These are phyloP conservation scores for Trypoxylon attenuatum DNA, from an alignment of 2,888 invertebrate species.

Conservation along the genomic window DNA sequence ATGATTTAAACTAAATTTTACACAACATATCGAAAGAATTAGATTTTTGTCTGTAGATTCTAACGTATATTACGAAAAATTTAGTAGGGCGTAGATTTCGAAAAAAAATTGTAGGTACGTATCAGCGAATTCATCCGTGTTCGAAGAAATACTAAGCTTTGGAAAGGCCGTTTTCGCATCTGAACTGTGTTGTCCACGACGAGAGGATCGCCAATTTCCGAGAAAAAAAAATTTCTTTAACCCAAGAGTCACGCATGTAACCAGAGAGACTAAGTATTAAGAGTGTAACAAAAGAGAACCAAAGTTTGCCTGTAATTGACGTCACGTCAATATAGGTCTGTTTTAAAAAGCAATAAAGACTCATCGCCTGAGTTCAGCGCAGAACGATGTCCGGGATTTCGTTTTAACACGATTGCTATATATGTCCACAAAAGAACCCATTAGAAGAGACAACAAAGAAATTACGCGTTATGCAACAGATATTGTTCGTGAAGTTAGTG, in stretches of 20 bases:
- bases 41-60: conserved; percentile 42
- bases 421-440: conserved; percentile 8
- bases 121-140: conserved; percentile 39
- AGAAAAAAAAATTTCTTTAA: conserved; percentile 33
- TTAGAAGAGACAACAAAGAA: conserved; percentile 3
- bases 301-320: conserved; percentile 38
- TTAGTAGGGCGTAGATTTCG: conserved; percentile 34
- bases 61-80: conserved; percentile 37
- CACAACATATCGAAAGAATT: conserved; percentile 53
- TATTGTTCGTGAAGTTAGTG: conserved; percentile 23
- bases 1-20: conserved; percentile 46
- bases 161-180: conserved; percentile 20
- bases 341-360: conserved; percentile 32
- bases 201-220: conserved; percentile 27
- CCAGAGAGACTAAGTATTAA: conserved; percentile 20
- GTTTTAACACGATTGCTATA: conserved; percentile 21
- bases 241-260: conserved; percentile 30
- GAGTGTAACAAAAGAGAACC: conserved; percentile 27
- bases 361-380: conserved; percentile 18
- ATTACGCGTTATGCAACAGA: conserved; percentile 16
- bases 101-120: conserved; percentile 23
- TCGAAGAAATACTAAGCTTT: conserved; percentile 32
- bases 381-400: conserved; percentile 7
- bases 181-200: conserved; percentile 12
- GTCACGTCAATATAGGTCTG: conserved; percentile 30